These are phyloP conservation scores for Stenchaetothrips biformis DNA, from an alignment of 2,888 invertebrate species.

Conservation along the genomic window DNA sequence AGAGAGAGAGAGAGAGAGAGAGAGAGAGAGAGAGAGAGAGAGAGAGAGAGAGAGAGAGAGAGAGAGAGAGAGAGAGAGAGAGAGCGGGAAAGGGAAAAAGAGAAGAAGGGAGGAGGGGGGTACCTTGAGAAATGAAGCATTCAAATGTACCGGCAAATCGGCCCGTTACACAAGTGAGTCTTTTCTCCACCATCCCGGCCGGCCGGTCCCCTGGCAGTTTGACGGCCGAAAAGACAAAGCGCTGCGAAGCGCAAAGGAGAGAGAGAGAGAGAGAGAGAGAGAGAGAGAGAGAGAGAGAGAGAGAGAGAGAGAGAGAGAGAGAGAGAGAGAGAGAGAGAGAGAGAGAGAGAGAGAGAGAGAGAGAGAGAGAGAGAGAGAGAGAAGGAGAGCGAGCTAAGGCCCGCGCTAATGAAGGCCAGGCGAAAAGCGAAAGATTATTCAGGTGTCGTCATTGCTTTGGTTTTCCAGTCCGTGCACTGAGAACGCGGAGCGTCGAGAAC, in stretches of 20 bases:
- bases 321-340: background rate
- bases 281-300: background rate
- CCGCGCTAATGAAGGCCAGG: too few relatives aligned
- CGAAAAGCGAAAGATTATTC: too few relatives aligned
- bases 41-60: background rate
- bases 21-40: background rate
- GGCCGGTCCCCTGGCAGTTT: background rate
- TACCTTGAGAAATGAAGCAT: slow-evolving; percentile 13
- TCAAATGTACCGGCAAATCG: slow-evolving; percentile 24
- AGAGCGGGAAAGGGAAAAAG: background rate
- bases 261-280: slow-evolving; percentile 1
- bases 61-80: background rate
- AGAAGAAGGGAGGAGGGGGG: background rate
- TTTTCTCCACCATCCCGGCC: background rate
- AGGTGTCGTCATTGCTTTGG: too few relatives aligned
- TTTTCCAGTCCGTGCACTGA: too few relatives aligned
- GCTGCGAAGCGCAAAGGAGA: background rate
- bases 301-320: background rate
- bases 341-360: background rate
- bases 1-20: background rate
- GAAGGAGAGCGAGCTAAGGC: too few relatives aligned
- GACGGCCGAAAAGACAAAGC: background rate
- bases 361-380: too few relatives aligned
- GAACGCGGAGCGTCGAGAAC: too few relatives aligned
- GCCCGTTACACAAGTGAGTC: background rate